phyloP scores from a whole-genome alignment of 35 echinoderm and acorn worm species.

The Eucidaris tribuloides region DNA sequence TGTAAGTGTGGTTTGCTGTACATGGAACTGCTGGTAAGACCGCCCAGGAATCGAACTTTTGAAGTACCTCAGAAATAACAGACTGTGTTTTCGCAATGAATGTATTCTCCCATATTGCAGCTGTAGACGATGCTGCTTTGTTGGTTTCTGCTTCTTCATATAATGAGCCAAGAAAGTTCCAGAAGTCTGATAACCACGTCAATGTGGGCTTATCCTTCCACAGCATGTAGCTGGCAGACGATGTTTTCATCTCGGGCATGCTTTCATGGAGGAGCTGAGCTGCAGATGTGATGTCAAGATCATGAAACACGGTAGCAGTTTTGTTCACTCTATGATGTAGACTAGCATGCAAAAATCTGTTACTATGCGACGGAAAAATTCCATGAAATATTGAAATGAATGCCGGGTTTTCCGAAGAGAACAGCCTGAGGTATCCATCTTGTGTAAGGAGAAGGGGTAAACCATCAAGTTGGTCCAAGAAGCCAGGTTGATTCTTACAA shows the following conservation, averaged over 20 bases:
- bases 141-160: too few relatives aligned
- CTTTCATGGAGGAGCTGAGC: neutral
- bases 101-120: too few relatives aligned
- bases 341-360: slow-evolving; percentile 41
- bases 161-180: neutral
- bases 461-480: neutral
- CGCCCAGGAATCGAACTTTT: too few relatives aligned
- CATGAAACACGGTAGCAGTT: neutral
- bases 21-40: too few relatives aligned
- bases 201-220: neutral
- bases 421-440: slow-evolving; percentile 22
- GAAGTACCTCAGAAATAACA: too few relatives aligned
- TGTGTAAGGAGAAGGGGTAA: slow-evolving; percentile 45
- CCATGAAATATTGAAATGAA: neutral
- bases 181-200: slow-evolving; percentile 9
- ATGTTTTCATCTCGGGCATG: neutral
- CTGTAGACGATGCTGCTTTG: too few relatives aligned
- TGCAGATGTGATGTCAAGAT: slow-evolving; percentile 29
- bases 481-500: slow-evolving; percentile 6
- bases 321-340: neutral
- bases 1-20: too few relatives aligned
- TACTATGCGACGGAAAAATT: slow-evolving; percentile 12
- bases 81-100: too few relatives aligned
- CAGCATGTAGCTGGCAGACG: neutral
- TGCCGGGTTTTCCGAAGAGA: neutral